These are phyloP conservation scores for Gallinago media DNA, from an alignment of 2,113 vertebrate genomes.

Conservation along the genomic window DNA sequence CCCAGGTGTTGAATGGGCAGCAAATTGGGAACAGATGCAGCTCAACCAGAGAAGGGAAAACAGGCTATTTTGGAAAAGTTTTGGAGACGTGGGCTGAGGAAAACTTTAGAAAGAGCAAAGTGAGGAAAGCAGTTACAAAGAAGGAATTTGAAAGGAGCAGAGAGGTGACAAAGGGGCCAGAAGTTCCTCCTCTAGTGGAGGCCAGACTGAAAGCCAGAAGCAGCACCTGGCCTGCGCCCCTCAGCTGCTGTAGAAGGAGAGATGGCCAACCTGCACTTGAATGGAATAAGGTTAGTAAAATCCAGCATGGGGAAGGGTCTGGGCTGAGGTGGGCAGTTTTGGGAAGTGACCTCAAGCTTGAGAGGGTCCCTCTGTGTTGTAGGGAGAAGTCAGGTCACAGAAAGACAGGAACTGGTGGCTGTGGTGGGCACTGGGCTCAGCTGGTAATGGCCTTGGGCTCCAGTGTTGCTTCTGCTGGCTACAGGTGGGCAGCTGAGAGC, in stretches of 20 bases:
- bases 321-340: not conserved
- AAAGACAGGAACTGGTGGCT: not conserved
- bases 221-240: not conserved
- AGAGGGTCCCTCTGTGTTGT: not conserved
- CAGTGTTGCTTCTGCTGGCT: not conserved
- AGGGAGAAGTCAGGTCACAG: not conserved
- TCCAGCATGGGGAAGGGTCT: not conserved
- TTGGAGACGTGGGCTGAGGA: not conserved
- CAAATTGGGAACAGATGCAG: not conserved
- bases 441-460: not conserved
- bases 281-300: not conserved
- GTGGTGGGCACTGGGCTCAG: not conserved
- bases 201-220: not conserved
- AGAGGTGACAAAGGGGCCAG: not conserved
- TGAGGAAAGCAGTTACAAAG: not conserved
- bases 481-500: not conserved
- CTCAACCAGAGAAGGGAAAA: not conserved
- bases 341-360: not conserved
- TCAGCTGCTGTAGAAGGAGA: not conserved
- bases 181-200: not conserved
- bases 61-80: not conserved
- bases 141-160: not conserved
- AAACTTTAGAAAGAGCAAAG: not conserved
- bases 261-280: not conserved
- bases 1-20: not conserved